Evolutionary conservation across 2,797 vertebrate genomes (phyloP).

Genomic region (Megalops cyprinoides): DNA sequence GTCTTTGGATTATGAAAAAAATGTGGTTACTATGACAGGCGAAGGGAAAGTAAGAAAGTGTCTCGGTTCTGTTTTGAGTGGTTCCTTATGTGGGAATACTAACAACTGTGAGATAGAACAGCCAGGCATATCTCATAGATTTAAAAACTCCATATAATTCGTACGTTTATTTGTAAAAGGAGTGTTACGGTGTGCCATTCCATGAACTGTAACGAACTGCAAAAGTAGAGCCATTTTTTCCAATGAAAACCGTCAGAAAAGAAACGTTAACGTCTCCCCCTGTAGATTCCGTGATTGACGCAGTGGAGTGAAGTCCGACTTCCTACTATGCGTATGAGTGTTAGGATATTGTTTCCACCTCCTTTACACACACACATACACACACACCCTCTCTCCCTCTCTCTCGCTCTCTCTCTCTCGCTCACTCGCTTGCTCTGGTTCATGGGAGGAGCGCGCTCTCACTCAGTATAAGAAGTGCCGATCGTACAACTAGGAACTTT

Average conservation of each 20-base stretch:
- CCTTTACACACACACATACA: not conserved
- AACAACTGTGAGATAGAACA: not conserved
- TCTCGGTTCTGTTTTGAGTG: not conserved
- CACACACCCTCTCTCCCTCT: constrained; percentile 31
- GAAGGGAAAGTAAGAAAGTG: not conserved
- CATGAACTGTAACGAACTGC: not conserved
- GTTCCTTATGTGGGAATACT: not conserved
- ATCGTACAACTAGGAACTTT: constrained; percentile 73
- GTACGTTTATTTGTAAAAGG: not conserved
- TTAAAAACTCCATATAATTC: not conserved
- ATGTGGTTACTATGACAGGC: not conserved
- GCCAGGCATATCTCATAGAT: not conserved
- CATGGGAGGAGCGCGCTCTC: constrained; percentile 75
- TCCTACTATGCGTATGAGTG: constrained; percentile 18
- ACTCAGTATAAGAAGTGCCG: constrained; percentile 82
- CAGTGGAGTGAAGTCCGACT: not conserved
- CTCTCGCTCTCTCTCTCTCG: constrained; percentile 41
- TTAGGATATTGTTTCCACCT: not conserved
- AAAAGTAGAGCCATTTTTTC: not conserved
- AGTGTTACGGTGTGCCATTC: not conserved
- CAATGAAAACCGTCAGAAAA: constrained; percentile 7
- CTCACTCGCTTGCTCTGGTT: constrained; percentile 47
- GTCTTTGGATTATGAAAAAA: not conserved
- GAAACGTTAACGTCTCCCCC: constrained; percentile 3
- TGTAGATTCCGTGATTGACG: constrained; percentile 11